Percentiles rank a stretch among this genome's conserved stretches.
Evolutionary conservation across 92 coral and sea anemone species (phyloP).

Genomic region (Epizoanthus illoricatus): DNA sequence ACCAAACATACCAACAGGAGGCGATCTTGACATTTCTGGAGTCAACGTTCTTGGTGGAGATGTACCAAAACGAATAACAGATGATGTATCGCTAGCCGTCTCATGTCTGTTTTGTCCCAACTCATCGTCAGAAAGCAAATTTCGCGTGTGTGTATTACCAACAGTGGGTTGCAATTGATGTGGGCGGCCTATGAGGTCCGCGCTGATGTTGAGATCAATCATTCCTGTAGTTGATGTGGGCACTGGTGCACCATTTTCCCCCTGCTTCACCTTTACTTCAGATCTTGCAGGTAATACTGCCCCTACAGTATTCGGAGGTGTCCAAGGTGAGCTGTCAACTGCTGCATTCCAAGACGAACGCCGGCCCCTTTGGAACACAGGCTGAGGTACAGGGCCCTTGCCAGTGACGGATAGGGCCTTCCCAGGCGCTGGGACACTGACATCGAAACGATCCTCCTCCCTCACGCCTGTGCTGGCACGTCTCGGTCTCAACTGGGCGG

Average conservation of each 20-base stretch:
- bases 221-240: conserved; percentile 48
- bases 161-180: conserved; percentile 42
- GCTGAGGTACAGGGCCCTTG: background rate
- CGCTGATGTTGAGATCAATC: conserved; percentile 84
- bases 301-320: background rate
- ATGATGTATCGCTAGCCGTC: background rate
- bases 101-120: conserved; percentile 4
- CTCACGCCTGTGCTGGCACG: conserved; percentile 36
- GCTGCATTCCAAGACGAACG: conserved; percentile 25
- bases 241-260: background rate
- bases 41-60: conserved; percentile 20
- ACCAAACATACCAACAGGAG: conserved; percentile 21
- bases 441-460: conserved; percentile 38
- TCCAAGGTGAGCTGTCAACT: background rate
- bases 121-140: too few relatives aligned
- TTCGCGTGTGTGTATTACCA: background rate
- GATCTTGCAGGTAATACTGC: background rate
- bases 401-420: background rate
- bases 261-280: background rate
- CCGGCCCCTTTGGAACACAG: conserved; percentile 13
- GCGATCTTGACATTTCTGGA: conserved; percentile 4
- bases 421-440: background rate
- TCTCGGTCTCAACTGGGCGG: conserved; percentile 34
- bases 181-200: conserved; percentile 61
- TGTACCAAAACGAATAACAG: conserved; percentile 38